Evolutionary conservation across 1,140 invertebrate genomes (phyloP).

Genomic region (Stegodyphus mimosarum): DNA sequence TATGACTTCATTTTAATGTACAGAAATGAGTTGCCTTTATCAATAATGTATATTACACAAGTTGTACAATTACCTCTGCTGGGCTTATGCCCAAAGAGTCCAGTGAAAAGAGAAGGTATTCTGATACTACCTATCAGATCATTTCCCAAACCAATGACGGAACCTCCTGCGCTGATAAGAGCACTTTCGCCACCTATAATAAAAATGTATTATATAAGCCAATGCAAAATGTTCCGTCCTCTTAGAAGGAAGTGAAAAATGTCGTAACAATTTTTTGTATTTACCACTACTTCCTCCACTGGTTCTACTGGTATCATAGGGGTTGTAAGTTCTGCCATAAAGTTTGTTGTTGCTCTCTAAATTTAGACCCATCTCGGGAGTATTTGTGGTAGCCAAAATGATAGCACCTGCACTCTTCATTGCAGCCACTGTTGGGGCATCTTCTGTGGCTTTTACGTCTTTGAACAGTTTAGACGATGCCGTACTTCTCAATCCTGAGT

Average conservation of each 20-base stretch:
- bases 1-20: neutral
- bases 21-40: neutral
- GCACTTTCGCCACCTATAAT: constrained; percentile 67
- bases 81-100: constrained; percentile 95
- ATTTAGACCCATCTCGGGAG: constrained; percentile 85
- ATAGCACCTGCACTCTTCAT: constrained; percentile 81
- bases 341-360: constrained; percentile 92
- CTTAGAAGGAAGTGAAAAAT: no score
- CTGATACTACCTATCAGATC: constrained; percentile 97
- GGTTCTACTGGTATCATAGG: constrained; percentile 86
- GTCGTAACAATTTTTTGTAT: no score
- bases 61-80: constrained; percentile 63
- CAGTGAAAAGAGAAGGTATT: constrained; percentile 94
- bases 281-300: constrained; percentile 74
- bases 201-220: neutral
- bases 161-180: constrained; percentile 78
- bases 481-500: constrained; percentile 73
- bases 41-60: neutral
- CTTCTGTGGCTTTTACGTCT: constrained; percentile 73
- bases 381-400: constrained; percentile 80
- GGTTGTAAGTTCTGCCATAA: constrained; percentile 86
- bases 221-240: no score
- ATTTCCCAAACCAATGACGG: constrained; percentile 88
- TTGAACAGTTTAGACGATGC: constrained; percentile 66
- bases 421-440: constrained; percentile 76